Percentiles rank a stretch among this genome's conserved stretches.
Conservation (phyloP, 53 echinoderm and acorn worm genomes). For the Hippasteria phrygiana region DNA sequence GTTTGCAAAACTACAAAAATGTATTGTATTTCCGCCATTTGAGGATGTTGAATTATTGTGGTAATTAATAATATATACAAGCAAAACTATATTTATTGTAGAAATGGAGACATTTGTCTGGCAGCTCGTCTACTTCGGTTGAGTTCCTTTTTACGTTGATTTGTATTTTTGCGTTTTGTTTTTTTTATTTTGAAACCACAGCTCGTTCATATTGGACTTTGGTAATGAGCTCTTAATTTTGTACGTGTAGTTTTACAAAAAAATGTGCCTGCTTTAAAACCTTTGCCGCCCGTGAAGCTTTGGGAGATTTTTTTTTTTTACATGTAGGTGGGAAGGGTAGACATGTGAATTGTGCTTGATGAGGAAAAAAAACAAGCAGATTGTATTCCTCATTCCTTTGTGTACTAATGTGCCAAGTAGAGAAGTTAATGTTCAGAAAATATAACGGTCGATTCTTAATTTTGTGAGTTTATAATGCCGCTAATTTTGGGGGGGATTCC, state of each 20-base stretch:
- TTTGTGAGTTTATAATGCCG: background rate
- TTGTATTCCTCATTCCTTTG: constrained; percentile 23
- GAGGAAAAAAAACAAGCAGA: background rate
- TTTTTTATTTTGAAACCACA: background rate
- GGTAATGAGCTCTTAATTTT: background rate
- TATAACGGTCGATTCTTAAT: background rate
- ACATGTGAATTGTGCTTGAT: background rate
- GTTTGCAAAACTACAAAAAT: constrained; percentile 38
- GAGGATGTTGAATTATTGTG: constrained; percentile 24
- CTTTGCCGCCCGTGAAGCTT: background rate
- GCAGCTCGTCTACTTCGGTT: constrained; percentile 6
- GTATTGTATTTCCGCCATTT: constrained; percentile 20
- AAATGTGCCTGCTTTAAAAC: constrained; percentile 10
- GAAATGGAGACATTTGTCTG: background rate
- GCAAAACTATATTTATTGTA: constrained; percentile 58
- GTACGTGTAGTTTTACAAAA: background rate
- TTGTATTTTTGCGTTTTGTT: background rate
- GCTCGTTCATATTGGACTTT: constrained; percentile 28
- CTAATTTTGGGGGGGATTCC: background rate
- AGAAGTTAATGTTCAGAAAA: constrained; percentile 13
- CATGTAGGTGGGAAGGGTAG: background rate
- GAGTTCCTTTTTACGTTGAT: background rate
- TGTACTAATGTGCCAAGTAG: constrained; percentile 62
- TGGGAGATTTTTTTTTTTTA: too few species aligned
- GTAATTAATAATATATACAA: constrained; percentile 29